These are phyloP conservation scores for Dreissena rostriformis DNA, from an alignment of 1,140 invertebrate species.

Conservation along the genomic window DNA sequence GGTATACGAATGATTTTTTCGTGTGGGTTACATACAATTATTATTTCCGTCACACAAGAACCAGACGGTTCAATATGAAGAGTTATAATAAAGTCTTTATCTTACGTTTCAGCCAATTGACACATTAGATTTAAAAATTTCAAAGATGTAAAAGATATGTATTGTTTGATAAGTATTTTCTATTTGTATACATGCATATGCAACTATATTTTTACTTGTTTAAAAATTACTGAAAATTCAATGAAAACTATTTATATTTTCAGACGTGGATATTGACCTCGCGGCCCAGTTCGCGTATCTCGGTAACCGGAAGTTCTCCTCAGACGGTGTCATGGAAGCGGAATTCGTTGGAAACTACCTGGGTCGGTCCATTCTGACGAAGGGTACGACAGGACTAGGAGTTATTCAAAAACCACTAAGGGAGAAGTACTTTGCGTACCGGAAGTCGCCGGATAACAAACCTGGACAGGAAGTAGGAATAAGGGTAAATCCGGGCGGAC, in stretches of 20 bases:
- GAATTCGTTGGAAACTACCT: slow-evolving; percentile 66
- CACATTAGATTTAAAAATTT: no score
- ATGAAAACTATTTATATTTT: not conserved
- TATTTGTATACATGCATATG: no score
- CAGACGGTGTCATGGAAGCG: slow-evolving; percentile 36
- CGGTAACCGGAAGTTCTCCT: not conserved
- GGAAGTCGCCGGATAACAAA: slow-evolving; percentile 51
- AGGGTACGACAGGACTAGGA: slow-evolving; percentile 67
- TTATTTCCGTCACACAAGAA: no score
- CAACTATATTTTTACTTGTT: no score
- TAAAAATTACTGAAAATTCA: no score
- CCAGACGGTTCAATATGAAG: no score
- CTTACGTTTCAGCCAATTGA: no score
- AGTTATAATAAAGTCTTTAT: no score
- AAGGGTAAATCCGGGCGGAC: slow-evolving; percentile 59
- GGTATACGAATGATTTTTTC: no score
- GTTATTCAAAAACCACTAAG: slow-evolving; percentile 66
- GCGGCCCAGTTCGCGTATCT: not conserved
- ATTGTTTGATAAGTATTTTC: no score
- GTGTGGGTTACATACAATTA: no score
- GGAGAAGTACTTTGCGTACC: slow-evolving; percentile 69
- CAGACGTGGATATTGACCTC: slow-evolving; percentile 1
- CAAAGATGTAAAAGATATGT: no score
- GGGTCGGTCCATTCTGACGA: slow-evolving; percentile 63
- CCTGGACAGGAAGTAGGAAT: slow-evolving; percentile 57